Percentiles rank a stretch among this genome's conserved stretches.
Conservation (phyloP, 1,140 invertebrate genomes). For the Papilio helenus region DNA sequence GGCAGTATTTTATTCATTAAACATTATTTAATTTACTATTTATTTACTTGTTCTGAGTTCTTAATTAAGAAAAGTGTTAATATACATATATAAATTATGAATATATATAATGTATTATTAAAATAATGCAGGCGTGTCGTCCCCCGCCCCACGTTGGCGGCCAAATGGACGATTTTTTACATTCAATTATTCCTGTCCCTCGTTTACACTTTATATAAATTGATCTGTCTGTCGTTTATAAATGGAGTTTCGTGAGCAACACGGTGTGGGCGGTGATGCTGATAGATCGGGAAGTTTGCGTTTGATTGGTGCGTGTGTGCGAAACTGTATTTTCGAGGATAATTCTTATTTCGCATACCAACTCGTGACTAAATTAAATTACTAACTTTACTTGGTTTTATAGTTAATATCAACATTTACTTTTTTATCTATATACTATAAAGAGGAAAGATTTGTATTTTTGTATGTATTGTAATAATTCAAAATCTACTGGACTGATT, state of each 20-base stretch:
- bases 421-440: too few relatives aligned
- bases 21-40: too few relatives aligned
- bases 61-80: background rate
- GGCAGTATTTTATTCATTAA: too few relatives aligned
- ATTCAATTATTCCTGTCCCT: constrained; percentile 78
- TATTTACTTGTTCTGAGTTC: too few relatives aligned
- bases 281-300: constrained; percentile 56
- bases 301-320: constrained; percentile 17
- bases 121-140: constrained; percentile 68
- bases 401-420: too few relatives aligned
- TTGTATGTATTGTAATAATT: too few relatives aligned
- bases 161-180: constrained; percentile 76
- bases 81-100: constrained; percentile 33
- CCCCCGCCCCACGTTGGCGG: constrained; percentile 57
- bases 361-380: too few relatives aligned
- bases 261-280: constrained; percentile 66
- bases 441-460: too few relatives aligned
- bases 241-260: constrained; percentile 63
- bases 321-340: too few relatives aligned
- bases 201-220: constrained; percentile 76
- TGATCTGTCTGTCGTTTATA: constrained; percentile 75
- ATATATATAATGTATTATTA: constrained; percentile 69
- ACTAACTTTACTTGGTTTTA: too few relatives aligned
- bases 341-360: too few relatives aligned
- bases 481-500: too few relatives aligned